A percentile compares a stretch with the other conserved stretches of the same genome.
Conservation (phyloP, 1,140 invertebrate genomes). For the Bombus breviceps region DNA sequence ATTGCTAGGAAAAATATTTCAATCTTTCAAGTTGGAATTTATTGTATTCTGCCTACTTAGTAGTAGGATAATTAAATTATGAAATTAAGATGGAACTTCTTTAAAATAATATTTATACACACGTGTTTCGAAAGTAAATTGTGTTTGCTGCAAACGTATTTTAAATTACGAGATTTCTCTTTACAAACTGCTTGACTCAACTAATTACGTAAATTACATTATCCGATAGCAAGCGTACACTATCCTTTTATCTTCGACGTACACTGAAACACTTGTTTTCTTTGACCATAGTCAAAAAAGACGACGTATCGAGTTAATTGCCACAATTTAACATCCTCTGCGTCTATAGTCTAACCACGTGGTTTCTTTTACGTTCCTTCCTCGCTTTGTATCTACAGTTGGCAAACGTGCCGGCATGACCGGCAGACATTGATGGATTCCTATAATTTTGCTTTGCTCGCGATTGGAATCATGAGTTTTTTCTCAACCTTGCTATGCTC, state of each 20-base stretch:
- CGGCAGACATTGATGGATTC: conserved; percentile 14
- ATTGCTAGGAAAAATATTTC: neutral
- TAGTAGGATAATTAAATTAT: neutral
- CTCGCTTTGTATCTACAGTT: neutral
- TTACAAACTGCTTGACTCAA: neutral
- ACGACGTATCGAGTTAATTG: neutral
- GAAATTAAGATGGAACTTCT: neutral
- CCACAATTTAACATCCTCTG: conserved; percentile 2
- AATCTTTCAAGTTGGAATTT: neutral
- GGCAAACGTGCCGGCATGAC: neutral
- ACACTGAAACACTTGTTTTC: neutral
- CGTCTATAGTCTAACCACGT: neutral
- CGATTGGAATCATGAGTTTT: conserved; percentile 17
- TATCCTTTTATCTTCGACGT: neutral
- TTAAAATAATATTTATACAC: neutral
- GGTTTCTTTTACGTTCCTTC: neutral
- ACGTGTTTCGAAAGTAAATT: neutral
- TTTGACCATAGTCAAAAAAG: neutral
- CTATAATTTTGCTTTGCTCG: conserved; percentile 7
- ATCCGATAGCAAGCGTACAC: neutral
- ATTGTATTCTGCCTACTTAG: no score
- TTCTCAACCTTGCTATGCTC: neutral
- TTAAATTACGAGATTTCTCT: neutral
- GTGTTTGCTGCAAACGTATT: neutral
- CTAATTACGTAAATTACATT: neutral